These are phyloP conservation scores for Scaptomyza montana DNA, from an alignment of 1,140 invertebrate genomes.

Conservation along the genomic window DNA sequence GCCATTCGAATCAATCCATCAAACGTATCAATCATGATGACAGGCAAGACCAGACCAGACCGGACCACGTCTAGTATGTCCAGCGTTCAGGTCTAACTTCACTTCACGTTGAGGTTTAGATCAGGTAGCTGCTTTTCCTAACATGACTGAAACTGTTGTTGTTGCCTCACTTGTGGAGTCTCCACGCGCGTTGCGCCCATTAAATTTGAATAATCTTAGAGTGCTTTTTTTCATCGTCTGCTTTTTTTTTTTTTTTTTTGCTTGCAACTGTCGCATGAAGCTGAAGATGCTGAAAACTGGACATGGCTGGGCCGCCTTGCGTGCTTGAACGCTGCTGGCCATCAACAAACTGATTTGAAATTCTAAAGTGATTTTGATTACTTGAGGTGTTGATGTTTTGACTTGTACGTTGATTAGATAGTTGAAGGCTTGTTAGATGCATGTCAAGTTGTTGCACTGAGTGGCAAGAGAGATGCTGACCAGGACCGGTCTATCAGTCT, in stretches of 20 bases:
- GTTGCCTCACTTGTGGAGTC: conserved; percentile 58
- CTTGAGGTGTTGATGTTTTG: conserved; percentile 82
- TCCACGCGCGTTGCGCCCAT: conserved; percentile 72
- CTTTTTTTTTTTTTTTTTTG: conserved; percentile 21
- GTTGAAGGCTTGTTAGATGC: conserved; percentile 78
- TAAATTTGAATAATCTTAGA: conserved; percentile 81
- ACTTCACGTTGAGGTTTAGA: not conserved
- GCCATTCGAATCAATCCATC: conserved; percentile 78
- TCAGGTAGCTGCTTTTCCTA: conserved; percentile 38
- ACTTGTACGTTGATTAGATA: conserved; percentile 82
- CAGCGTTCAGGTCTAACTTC: conserved; percentile 22
- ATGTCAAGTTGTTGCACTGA: conserved; percentile 53
- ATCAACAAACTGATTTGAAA: conserved; percentile 73
- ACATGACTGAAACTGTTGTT: conserved; percentile 47
- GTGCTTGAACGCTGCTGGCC: conserved; percentile 60
- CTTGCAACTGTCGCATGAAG: conserved; percentile 51
- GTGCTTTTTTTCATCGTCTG: conserved; percentile 24
- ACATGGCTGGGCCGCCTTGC: conserved; percentile 51
- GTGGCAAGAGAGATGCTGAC: not conserved
- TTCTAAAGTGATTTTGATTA: conserved; percentile 83
- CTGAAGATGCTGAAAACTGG: conserved; percentile 36
- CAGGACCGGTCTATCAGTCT: conserved; percentile 24
- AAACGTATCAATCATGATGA: conserved; percentile 84
- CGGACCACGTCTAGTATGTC: not conserved
- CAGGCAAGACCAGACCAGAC: conserved; percentile 48